phyloP scores from a whole-genome alignment of 2,888 invertebrate genomes.

The Brassicogethes aeneus region DNA sequence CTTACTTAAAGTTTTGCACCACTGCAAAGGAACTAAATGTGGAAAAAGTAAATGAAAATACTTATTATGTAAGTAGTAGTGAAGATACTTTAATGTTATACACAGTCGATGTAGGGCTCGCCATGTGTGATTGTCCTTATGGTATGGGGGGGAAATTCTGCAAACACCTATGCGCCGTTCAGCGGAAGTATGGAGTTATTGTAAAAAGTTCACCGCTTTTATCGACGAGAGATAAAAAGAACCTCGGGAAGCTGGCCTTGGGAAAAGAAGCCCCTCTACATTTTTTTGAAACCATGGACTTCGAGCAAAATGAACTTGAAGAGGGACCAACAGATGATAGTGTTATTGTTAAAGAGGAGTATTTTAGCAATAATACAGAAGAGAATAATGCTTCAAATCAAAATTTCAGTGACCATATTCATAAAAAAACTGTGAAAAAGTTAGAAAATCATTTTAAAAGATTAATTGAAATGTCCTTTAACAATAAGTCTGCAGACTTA shows the following conservation, averaged over 20 bases:
- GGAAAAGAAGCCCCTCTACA: background rate
- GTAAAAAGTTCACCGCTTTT: background rate
- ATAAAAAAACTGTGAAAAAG: no score
- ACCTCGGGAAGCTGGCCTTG: background rate
- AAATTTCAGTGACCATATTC: no score
- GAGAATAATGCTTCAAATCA: no score
- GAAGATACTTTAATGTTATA: constrained; percentile 2
- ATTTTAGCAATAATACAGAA: no score
- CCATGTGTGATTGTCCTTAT: constrained; percentile 6
- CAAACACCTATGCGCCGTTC: constrained; percentile 6
- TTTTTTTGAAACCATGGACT: background rate
- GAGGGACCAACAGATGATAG: background rate
- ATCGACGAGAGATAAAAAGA: background rate
- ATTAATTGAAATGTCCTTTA: no score
- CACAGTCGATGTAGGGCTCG: background rate
- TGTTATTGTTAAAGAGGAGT: background rate
- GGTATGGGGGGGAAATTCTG: constrained; percentile 6
- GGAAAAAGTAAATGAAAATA: background rate
- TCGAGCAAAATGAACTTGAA: background rate
- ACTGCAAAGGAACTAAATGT: background rate
- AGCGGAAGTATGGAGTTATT: background rate
- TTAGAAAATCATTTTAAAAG: no score
- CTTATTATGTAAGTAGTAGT: background rate
- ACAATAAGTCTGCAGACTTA: background rate
- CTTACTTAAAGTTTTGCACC: background rate